phyloP scores from a whole-genome alignment of 2,113 vertebrate species.

The Seriola dumerili region DNA sequence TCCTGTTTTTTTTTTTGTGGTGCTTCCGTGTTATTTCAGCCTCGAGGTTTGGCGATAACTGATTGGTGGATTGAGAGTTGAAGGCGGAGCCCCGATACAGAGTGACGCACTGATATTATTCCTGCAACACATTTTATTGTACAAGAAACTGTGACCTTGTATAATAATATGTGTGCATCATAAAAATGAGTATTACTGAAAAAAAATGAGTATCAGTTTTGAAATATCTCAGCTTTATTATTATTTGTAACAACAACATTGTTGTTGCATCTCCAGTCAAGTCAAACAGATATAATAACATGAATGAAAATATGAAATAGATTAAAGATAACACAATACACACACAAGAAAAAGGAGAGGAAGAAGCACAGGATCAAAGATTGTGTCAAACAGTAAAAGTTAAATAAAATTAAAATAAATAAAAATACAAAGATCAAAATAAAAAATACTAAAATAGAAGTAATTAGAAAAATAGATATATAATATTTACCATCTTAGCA shows the following conservation, averaged over 20 bases:
- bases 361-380: too few species aligned
- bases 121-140: background rate
- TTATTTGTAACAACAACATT: too few species aligned
- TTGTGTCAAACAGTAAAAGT: background rate
- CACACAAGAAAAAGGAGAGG: background rate
- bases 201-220: too few species aligned
- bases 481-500: background rate
- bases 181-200: too few species aligned
- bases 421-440: too few species aligned
- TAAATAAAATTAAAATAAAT: background rate
- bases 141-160: background rate
- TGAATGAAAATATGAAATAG: background rate
- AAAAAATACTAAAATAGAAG: too few species aligned
- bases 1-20: conserved; percentile 7
- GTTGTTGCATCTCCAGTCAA: too few species aligned
- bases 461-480: too few species aligned
- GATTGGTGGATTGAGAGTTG: conserved; percentile 45
- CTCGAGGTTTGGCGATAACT: background rate
- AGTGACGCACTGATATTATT: background rate
- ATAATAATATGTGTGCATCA: too few species aligned
- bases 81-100: conserved; percentile 15
- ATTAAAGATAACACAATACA: too few species aligned
- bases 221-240: too few species aligned
- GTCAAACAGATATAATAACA: background rate
- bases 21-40: conserved; percentile 73